Base-by-base conservation (phyloP, 2,888 invertebrate species). In the Brachyopa scutellaris region DNA sequence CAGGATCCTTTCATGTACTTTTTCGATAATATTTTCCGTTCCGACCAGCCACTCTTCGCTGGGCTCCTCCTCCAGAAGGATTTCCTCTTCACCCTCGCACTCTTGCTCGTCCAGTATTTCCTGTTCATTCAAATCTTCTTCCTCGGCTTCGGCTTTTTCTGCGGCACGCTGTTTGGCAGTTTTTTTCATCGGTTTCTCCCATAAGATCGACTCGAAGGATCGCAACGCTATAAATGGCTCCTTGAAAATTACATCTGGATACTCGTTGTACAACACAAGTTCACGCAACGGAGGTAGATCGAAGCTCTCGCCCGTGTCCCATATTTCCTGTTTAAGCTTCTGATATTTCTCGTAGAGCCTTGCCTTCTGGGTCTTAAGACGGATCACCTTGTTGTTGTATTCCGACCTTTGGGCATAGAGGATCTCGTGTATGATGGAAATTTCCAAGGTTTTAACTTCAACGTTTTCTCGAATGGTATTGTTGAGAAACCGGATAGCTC, bases 11-110 rank as follows among this genome's bases (percentile, higher is more conserved):
- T 91, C 89, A 0, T 93, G 88, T 26, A 96, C 93, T 55, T 93
- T 91, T 0, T 87, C 88, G 6, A 95, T 87, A 19, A 95, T 91
- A 84, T 92, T 90, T 38, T 94, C 92, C 91, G 96, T 11, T 0
- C 19, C 61, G 2, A 55, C n/a, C 0, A 42, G n/a, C 82, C 77
- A 82, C n/a, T 77, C 76, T 0, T 79, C 62, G 0, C 76, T 49
- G 9, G 87, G 15, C 0, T 86, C 84, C 0, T 40, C 8, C 1
- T 85, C 47, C 2, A 87, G 79, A 0, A 85, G 45, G 0, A 42
- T 8, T 0, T 88, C 40, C 19, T 84, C 85, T 26, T 45, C 83
- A 6, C 33, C 15, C 11, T 45, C 74, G n/a, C 17, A 57, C n/a
- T 69, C 45, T 53, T 7, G 51, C 57, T n/a, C 38, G n/a, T 33